Evolutionary conservation across 2,797 vertebrate species (phyloP), one percentile per base, ranked within the genome.

Genomic region (Eleutherodactylus coqui): DNA sequence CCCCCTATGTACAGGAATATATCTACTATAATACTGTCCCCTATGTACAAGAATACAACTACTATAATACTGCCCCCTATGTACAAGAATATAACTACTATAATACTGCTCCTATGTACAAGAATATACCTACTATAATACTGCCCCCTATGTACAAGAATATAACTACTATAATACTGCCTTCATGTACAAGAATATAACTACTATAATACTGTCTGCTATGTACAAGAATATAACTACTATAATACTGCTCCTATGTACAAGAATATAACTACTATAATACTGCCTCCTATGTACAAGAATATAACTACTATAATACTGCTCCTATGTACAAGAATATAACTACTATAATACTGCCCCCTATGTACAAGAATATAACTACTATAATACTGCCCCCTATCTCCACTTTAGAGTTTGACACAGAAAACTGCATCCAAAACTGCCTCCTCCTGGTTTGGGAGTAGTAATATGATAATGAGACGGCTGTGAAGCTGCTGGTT

Each of bases 301-400:
- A 55, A 55, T 55, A 55, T 55, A 55, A 55, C 51, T 55, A 55
- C 51, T 55, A 55, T 55, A 55, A 55, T 55, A 55, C 51, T 55
- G 9, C 51, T 55, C 17, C 51, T 55, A 55, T 55, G 21, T 55
- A 55, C 51, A 55, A 55, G 51, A 55, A 55, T 55, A 55, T 55
- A 55, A 55, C 51, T 55, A 55, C 51, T 55, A 24, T 55, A 55
- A 55, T 55, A 55, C 51, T 55, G 17, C 47, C 51, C 9, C 51
- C 51, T 55, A 55, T 55, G 21, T 55, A 55, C 51, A 55, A 55
- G 51, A 55, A 55, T 55, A 55, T 55, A 55, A 55, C 51, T 55
- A 55, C 51, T 55, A 55, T 55, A 55, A 55, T 55, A 55, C 17
- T 55, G 17, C 51, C 51, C 16, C 47, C 47, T 49, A 49, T 49